Evolutionary conservation across 2,888 invertebrate genomes (phyloP).

Genomic region (Lepidochitona cinerea): DNA sequence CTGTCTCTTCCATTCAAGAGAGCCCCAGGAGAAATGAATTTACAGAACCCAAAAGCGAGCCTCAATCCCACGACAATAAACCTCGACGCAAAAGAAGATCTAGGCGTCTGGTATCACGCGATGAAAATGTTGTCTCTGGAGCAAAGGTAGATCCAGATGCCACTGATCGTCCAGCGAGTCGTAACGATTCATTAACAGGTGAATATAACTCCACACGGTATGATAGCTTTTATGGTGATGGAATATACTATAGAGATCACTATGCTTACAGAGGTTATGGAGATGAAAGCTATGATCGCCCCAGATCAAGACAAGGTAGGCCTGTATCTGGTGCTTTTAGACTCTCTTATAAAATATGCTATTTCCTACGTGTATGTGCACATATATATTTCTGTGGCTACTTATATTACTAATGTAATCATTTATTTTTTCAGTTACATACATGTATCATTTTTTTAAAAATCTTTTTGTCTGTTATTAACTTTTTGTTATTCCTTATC

Average conservation of each 20-base stretch:
- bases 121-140: neutral
- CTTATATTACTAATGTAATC: no score
- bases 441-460: no score
- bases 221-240: constrained; percentile 21
- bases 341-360: no score
- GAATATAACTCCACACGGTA: neutral
- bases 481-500: no score
- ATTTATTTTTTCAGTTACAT: no score
- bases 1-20: neutral
- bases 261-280: constrained; percentile 17
- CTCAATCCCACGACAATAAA: neutral
- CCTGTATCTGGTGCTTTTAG: no score
- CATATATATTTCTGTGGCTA: neutral
- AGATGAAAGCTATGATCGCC: constrained; percentile 36
- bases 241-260: constrained; percentile 12
- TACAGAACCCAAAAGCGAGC: neutral
- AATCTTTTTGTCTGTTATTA: no score
- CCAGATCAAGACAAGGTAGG: constrained; percentile 57
- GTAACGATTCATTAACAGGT: neutral
- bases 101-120: neutral
- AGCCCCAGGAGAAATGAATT: neutral
- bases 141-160: no score
- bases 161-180: constrained; percentile 10
- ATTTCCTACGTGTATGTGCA: neutral
- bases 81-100: neutral